Base-by-base conservation (phyloP, 2,113 vertebrate species). In the Uria aalge region DNA sequence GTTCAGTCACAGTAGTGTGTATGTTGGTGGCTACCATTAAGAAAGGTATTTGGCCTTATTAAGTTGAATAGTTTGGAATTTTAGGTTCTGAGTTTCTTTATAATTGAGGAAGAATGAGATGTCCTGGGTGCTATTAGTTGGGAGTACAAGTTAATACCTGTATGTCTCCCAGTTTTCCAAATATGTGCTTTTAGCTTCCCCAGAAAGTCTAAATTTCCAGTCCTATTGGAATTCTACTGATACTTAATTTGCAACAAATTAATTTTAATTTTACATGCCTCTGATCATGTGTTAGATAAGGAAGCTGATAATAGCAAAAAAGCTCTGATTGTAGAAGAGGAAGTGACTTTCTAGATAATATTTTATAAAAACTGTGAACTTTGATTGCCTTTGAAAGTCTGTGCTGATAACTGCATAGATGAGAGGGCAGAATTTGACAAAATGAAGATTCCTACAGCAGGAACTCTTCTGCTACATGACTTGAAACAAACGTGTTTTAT, bases 341-440 rank as follows among this genome's bases (percentile, higher is more conserved):
- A 88, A 22, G 22, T 57, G 21, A 72, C 68, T 63, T 73, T 47
- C 48, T n/a, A 64, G 69, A 7, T 88, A 75, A 56, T 30, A 17
- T 80, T 75, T 64, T 45, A 73, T 23, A 71, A 32, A 84, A 92
- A 74, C 85, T 95, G 87, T 95, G 82, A 95, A 85, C 67, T 90
- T 22, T 75, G 60, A 55, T 47, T 93, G 64, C 79, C 85, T 79
- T 76, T 71, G 32, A 48, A 79, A 88, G 26, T 55, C 45, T 83
- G 12, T 90, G 74, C 55, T 82, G 57, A 8, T 59, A 48, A 48
- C 24, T 50, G 69, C 34, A 26, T 41, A 85, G 73, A 36, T 47
- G 22, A 83, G 30, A 41, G 30, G 63, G 34, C 79, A 88, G 75
- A 88, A 71, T 72, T 76, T 76, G 67, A 38, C n/a, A 69, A 82